These are phyloP conservation scores for Dromococcyx pavoninus DNA, from an alignment of 2,797 vertebrate species.

Conservation along the genomic window DNA sequence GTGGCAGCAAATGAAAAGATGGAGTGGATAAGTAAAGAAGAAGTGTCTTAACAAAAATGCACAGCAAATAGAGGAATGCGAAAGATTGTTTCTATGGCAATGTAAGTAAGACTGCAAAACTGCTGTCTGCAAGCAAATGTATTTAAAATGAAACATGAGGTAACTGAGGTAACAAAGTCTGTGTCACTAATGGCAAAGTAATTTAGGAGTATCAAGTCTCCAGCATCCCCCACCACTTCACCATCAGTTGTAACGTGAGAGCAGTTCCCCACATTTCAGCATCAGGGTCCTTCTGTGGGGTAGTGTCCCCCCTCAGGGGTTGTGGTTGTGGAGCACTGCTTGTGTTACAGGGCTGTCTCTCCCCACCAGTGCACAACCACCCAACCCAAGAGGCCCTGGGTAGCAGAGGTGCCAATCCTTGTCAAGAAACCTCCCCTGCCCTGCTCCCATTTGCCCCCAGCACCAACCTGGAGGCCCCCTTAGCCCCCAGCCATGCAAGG, in stretches of 20 bases:
- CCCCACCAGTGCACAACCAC: accelerated
- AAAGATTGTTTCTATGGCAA: conserved; percentile 72
- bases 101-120: conserved; percentile 33
- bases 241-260: not conserved
- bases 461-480: accelerated
- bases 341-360: accelerated
- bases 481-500: accelerated
- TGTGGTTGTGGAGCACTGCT: accelerated
- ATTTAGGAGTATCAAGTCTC: not conserved
- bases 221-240: not conserved
- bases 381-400: accelerated
- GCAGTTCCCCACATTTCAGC: not conserved
- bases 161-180: conserved; percentile 27
- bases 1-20: not conserved
- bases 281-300: not conserved
- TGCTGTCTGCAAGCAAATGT: conserved; percentile 11
- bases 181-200: conserved; percentile 1
- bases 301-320: not conserved
- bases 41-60: conserved; percentile 37
- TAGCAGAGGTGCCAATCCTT: not conserved
- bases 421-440: not conserved
- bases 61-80: not conserved
- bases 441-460: not conserved
- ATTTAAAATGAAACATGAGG: conserved; percentile 42
- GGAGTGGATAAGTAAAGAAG: conserved; percentile 37